Evolutionary conservation across 2,888 invertebrate genomes (phyloP), one percentile per base, ranked within the genome.

Genomic region (Brachyptera risi): DNA sequence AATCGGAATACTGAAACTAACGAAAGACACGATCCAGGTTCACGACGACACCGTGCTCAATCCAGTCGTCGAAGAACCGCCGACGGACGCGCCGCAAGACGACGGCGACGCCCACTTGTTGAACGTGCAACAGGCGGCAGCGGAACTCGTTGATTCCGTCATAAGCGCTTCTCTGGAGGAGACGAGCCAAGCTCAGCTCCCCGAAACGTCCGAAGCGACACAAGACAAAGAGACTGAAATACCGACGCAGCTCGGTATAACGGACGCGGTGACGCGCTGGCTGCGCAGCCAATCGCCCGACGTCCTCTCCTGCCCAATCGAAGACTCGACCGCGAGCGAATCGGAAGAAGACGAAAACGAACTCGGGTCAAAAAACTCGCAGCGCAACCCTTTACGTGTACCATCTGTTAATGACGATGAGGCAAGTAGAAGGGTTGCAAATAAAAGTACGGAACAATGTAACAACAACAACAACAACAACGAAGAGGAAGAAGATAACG

Each of bases 251-350:
- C 49, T 61, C 17, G 81, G 82, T 11, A 80, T 84, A 60, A 83
- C 82, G 2, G 74, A 78, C 50, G 83, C 83, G 1, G 83, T 84
- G 1, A 81, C 77, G 51, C 78, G 81, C 59, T 84, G 84, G 84
- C 76, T 84, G 67, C 73, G 74, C 51, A 63, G 64, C 27, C 65
- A 66, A 21, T 63, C 65, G 37, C 61, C 63, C 49, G 73, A 74
- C 65, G 61, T 74, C n/a, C 73, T 76, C 60, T 65, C 65, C 11
- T 60, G 64, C 9, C 68, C 63, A 44, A 15, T 63, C 21, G 62
- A 63, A 5, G 64, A 65, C 21, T 47, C 40, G 15, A 47, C 61
- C 15, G 66, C 47, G 68, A 66, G 69, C 27, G 66, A 70, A 51
- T 67, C 68, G 50, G 68, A 70, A 7, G 68, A 67, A 26, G 63